A percentile compares a stretch with the other conserved stretches of the same genome.
phyloP scores from a whole-genome alignment of 2,797 vertebrate species.

The Lerista edwardsae region DNA sequence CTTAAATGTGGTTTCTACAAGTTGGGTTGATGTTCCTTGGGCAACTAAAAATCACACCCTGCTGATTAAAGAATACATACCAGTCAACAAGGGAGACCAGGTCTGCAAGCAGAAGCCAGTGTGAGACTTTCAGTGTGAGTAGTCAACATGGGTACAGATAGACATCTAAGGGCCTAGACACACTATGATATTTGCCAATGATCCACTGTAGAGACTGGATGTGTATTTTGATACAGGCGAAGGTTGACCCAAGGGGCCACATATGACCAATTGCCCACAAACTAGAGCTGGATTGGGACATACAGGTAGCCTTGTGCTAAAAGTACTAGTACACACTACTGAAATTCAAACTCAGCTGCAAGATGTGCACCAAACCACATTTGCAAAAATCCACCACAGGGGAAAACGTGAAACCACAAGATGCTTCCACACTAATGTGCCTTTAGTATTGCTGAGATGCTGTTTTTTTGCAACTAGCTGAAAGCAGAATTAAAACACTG shows the following conservation, averaged over 20 bases:
- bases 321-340: not conserved
- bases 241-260: not conserved
- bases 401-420: not conserved
- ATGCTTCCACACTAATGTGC: no score
- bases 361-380: not conserved
- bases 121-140: not conserved
- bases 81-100: not conserved
- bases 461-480: no score
- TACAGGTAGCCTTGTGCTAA: not conserved
- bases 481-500: no score
- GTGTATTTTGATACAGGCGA: not conserved
- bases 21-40: not conserved
- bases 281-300: not conserved
- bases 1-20: conserved; percentile 4
- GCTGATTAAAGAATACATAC: not conserved
- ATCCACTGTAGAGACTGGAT: not conserved
- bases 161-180: not conserved
- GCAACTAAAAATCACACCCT: not conserved
- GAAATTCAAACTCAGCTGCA: not conserved
- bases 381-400: not conserved
- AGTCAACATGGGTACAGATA: not conserved
- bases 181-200: no score
- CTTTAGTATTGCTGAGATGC: no score
- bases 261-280: not conserved
- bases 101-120: not conserved